A percentile compares a stretch with the other conserved stretches of the same genome.
phyloP scores from a whole-genome alignment of 2,888 invertebrate species.

The Stenotaenia linearis region DNA sequence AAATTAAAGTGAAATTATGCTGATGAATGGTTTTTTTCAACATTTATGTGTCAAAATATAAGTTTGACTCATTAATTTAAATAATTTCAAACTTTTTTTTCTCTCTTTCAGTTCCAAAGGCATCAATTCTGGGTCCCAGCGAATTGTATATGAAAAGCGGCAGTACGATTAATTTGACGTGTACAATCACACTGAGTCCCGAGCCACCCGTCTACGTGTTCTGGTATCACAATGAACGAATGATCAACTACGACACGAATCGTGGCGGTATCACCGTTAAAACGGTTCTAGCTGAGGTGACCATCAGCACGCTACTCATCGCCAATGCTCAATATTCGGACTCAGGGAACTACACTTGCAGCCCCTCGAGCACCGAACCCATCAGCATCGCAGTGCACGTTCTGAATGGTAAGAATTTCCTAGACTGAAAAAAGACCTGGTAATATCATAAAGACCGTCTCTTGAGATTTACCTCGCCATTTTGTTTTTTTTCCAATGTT shows the following conservation, averaged over 20 bases:
- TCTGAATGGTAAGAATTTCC: constrained; percentile 66
- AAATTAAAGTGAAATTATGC: too few species aligned
- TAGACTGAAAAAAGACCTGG: background rate
- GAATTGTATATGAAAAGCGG: constrained; percentile 77
- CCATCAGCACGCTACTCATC: constrained; percentile 78
- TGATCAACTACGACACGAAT: constrained; percentile 86
- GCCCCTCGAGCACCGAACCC: constrained; percentile 76
- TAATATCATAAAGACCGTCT: too few species aligned
- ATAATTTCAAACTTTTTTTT: background rate
- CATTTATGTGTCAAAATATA: too few species aligned
- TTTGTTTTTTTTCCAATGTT: too few species aligned
- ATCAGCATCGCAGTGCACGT: constrained; percentile 83
- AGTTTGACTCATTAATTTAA: background rate
- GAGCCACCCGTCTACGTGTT: constrained; percentile 90
- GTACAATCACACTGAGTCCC: constrained; percentile 62
- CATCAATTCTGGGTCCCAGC: constrained; percentile 73
- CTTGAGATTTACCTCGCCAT: too few species aligned
- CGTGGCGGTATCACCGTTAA: constrained; percentile 77
- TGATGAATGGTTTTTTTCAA: too few species aligned
- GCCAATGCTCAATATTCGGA: constrained; percentile 74
- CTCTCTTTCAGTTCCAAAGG: constrained; percentile 39
- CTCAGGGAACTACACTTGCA: constrained; percentile 86
- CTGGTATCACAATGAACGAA: constrained; percentile 90
- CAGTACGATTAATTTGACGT: constrained; percentile 57
- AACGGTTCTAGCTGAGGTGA: constrained; percentile 73